These are phyloP conservation scores for Tor tambroides DNA, from an alignment of 2,113 vertebrate genomes.

Conservation along the genomic window DNA sequence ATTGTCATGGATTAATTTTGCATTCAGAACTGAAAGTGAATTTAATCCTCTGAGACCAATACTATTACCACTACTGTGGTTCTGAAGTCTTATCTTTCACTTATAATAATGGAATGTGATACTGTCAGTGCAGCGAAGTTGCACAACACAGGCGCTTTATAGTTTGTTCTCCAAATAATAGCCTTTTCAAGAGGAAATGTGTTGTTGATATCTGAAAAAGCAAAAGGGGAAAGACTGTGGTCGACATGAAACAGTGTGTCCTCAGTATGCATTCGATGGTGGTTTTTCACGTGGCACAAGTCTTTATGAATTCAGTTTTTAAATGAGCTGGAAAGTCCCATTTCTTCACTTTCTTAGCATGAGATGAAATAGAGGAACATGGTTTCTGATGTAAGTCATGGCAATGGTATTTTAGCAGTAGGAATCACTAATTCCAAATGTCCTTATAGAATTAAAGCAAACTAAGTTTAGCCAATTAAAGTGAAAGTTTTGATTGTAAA, in stretches of 20 bases:
- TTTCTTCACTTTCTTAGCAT: not conserved
- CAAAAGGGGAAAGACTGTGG: slow-evolving; percentile 21
- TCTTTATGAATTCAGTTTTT: slow-evolving; percentile 34
- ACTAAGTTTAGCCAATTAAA: not conserved
- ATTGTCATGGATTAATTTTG: not conserved
- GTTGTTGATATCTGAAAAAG: slow-evolving; percentile 26
- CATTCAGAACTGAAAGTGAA: not conserved
- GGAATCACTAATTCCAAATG: not conserved
- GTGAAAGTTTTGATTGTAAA: not conserved
- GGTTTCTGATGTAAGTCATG: slow-evolving; percentile 1
- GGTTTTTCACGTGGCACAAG: not conserved
- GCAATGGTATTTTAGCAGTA: not conserved
- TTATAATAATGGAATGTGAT: not conserved
- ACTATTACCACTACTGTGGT: not conserved
- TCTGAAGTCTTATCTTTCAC: not conserved
- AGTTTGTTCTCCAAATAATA: slow-evolving; percentile 13
- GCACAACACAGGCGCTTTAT: not conserved
- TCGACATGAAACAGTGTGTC: not conserved
- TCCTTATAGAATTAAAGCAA: not conserved
- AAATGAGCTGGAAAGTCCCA: slow-evolving; percentile 54
- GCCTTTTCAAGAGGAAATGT: slow-evolving; percentile 3
- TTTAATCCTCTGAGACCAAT: not conserved
- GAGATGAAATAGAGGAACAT: slow-evolving; percentile 33
- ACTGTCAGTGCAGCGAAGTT: slow-evolving; percentile 2
- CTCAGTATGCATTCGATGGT: not conserved